Base-by-base conservation (phyloP, 1,140 invertebrate genomes). In the Periplaneta americana region DNA sequence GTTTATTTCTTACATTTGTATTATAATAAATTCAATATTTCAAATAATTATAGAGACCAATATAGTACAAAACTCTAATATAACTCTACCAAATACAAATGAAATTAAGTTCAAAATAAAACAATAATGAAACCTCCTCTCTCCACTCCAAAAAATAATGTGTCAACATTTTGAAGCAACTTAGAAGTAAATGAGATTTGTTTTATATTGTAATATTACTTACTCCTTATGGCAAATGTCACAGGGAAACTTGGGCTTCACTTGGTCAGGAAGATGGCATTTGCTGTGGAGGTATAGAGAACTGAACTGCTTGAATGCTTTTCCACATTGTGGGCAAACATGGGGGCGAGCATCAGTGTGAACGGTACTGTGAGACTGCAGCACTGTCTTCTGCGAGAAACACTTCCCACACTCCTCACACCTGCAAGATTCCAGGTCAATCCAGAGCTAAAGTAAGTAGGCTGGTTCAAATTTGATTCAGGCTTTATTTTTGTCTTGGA, bases 311-410 rank as follows among this genome's bases (percentile, higher is more conserved):
- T 84, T 84, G 81, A 86, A 87, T 0, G 85, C 83, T 84, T 86
- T 87, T 18, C 84, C 85, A 81, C 87, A 87, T 31, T 84, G 81
- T 28, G 82, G n/a, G 83, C 87, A 88, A 13, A 85, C 80, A 82
- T 85, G 85, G 0, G 87, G 87, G 48, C 85, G 81, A 22, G 84
- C 83, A 35, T 85, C 84, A 13, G 84, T 84, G 75, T 87, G 86
- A n/a, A 85, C 84, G 9, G 82, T 81, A 0, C 77, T 79, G 79
- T 87, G 86, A 33, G 84, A 83, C 32, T 84, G 82, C 15, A 87
- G 74, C 33, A 84, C 82, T 33, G 83, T 84, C 78, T 86, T 87
- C 33, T 85, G 84, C 74, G 84, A 84, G 82, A 87, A 87, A 75
- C 83, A 77, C 82, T 87, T 87, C 4, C 83, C 83, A 83, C 86